Conservation (phyloP, 2,113 vertebrate genomes). For the Phrynosoma platyrhinos region DNA sequence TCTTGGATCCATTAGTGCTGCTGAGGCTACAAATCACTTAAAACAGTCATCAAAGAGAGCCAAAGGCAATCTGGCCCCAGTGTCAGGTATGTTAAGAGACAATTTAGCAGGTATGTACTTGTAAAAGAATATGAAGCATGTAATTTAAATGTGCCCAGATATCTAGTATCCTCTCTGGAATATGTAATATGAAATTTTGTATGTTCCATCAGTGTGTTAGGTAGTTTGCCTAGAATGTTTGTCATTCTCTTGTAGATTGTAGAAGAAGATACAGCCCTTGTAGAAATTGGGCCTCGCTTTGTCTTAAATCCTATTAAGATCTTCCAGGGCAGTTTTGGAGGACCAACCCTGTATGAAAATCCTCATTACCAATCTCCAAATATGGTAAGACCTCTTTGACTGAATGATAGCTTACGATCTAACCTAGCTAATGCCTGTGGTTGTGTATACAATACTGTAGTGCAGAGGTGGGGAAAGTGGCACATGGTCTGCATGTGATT, state of each 20-base stretch:
- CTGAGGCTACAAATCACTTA: neutral
- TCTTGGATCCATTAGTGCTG: neutral
- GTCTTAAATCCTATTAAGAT: conserved; percentile 97
- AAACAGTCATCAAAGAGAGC: too few species aligned
- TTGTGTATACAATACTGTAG: neutral
- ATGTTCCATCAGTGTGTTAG: too few species aligned
- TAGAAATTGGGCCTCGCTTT: conserved; percentile 97
- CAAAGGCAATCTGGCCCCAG: neutral
- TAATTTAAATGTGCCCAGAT: neutral
- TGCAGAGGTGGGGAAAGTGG: neutral
- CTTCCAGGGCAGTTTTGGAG: conserved; percentile 96
- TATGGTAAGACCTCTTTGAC: conserved; percentile 79
- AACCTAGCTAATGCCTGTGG: neutral
- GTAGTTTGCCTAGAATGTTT: neutral
- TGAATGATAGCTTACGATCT: neutral
- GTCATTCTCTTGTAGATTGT: conserved; percentile 85
- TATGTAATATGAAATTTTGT: neutral
- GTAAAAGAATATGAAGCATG: neutral
- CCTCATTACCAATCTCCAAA: conserved; percentile 92
- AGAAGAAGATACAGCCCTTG: conserved; percentile 93
- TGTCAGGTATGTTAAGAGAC: neutral
- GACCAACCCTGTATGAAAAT: conserved; percentile 94
- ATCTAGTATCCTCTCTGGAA: neutral
- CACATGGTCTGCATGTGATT: too few species aligned
- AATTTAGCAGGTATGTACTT: neutral